Evolutionary conservation across 30 jellyfish, hydroid and myxozoan species (phyloP), one percentile per base, ranked within the genome.

Genomic region (Calvadosia cruxmelitensis): DNA sequence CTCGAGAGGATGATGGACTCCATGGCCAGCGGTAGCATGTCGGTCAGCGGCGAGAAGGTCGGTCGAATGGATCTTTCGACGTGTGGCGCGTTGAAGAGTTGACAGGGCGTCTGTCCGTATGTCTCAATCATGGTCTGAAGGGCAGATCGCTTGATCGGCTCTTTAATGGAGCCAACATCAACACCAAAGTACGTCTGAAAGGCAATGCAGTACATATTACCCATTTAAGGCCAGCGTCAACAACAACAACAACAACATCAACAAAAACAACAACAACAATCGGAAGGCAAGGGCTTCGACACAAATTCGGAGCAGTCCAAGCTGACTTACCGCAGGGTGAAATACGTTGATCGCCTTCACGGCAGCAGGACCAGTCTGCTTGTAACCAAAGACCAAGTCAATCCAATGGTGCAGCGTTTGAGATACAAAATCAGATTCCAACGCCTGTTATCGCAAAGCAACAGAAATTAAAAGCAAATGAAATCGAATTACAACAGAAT

Each of bases 321-420:
- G n/a, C n/a, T n/a, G n/a, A n/a, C 98, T 67, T 53, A 89, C 98
- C 7, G 98, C 98, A 2, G 98, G 98, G 61, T 89, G 98, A 50
- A 89, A 89, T 13, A 89, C 98, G 50, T 89, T 89, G 70, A 92
- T 75, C 25, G 95, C 89, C 42, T 73, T 78, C 31, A 73, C 72
- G 1, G 98, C 98, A 30, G 95, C 95, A 29, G 82, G 67, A 16
- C 98, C 98, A 68, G 78, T 84, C 68, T 89, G 98, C 72, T 89
- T 77, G 67, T 50, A 81, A 1, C 98, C 98, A 82, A 89, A 89
- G 27, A 89, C 98, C 1, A 89, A 67, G 63, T 89, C 98, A 66
- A 89, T 81, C 98, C 98, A 89, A 73, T 82, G 82, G 63, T 89
- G 94, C 28, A 89, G 82, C 32, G 82, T 24, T 15, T 84, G 70